Evolutionary conservation across 2,113 vertebrate species (phyloP).

Genomic region (Panthera tigris): DNA sequence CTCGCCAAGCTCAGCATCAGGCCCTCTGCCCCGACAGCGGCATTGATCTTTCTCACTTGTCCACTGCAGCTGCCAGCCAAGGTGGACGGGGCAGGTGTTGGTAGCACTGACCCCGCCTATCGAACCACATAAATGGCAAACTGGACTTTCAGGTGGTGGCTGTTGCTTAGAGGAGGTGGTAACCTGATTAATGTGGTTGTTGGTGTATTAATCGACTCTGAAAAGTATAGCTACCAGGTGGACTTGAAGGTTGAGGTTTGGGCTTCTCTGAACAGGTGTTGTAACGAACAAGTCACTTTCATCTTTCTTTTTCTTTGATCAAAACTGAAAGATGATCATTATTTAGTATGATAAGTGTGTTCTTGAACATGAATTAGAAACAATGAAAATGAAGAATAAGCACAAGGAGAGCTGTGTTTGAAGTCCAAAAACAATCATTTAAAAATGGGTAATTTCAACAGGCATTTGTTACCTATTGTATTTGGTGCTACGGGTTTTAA

Average conservation of each 20-base stretch:
- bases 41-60: fast-evolving
- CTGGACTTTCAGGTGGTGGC: neutral
- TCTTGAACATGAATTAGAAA: constrained; percentile 7
- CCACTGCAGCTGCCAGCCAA: neutral
- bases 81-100: neutral
- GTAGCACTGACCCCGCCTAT: fast-evolving
- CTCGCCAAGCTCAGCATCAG: neutral
- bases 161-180: neutral
- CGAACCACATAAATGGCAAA: neutral
- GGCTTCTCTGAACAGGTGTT: neutral
- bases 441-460: neutral
- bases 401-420: neutral
- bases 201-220: neutral
- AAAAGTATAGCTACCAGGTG: neutral
- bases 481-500: neutral
- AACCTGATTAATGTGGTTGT: neutral
- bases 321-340: neutral
- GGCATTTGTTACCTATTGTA: neutral
- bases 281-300: neutral
- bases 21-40: neutral
- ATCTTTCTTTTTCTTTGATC: neutral
- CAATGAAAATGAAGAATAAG: neutral
- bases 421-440: neutral
- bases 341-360: neutral
- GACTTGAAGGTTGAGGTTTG: neutral